Base-by-base conservation (phyloP, 2,797 vertebrate genomes). In the Cirrhinus molitorella region DNA sequence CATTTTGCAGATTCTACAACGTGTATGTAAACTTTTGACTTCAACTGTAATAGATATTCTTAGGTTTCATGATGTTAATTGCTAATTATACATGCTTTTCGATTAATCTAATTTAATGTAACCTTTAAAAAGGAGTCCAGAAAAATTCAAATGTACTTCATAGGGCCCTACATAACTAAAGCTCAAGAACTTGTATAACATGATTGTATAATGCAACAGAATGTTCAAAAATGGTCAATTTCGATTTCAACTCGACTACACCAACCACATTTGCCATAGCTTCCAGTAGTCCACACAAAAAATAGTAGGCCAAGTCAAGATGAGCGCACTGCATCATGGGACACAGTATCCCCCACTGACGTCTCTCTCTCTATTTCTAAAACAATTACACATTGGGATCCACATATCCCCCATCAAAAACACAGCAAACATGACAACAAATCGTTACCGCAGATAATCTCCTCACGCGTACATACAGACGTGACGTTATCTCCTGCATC, bases 401-500 rank as follows among this genome's bases (percentile, higher is more conserved):
- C 71, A 74, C 57, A 82, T 25, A 63, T 28, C 16, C n/a, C 12
- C 28, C 28, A 57, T 40, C 21, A 82, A 28, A 51, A 65, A 65
- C 59, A 68, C 17, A 34, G 31, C 23, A 63, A 73, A 31, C 59
- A 76, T 25, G 49, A 55, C 49, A 83, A 25, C 47, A 43, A 68
- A 67, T 53, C 61, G 1, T 74, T 59, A 23, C 68, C 47, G 11
- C 25, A 77, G 79, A 84, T 34, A 57, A 43, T 66, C 4, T 67
- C 17, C 12, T 37, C 47, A 40, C 19, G 14, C 25, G 57, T 53
- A 76, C 75, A 40, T 51, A 71, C 25, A 80, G 17, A 71, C 61
- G 43, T 77, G 43, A 47, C 34, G 37, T 63, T 34, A 72, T 45
- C 53, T 66, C 21, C 53, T 5, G 11, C 53, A 65, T 55, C 40